These are phyloP conservation scores for Myotis yumanensis DNA, from an alignment of 2,113 vertebrate species.

Conservation along the genomic window DNA sequence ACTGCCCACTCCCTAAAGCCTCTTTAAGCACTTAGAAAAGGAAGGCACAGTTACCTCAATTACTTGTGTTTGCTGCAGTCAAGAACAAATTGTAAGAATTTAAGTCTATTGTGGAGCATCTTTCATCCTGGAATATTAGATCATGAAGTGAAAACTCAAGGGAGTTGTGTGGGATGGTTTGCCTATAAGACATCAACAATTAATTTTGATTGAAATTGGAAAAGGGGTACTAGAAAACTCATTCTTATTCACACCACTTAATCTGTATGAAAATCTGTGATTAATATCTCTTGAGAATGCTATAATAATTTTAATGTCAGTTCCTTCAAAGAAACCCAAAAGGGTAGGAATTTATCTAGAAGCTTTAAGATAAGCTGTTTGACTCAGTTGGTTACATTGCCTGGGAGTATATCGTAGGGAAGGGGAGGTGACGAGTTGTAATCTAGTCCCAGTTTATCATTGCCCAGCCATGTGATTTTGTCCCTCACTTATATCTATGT, in stretches of 20 bases:
- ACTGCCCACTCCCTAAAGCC: background rate
- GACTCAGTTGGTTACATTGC: background rate
- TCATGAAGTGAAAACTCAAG: background rate
- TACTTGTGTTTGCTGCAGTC: constrained; percentile 21
- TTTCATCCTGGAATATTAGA: constrained; percentile 36
- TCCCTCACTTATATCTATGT: background rate
- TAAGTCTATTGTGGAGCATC: background rate
- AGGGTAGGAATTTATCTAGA: background rate
- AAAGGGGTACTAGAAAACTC: background rate
- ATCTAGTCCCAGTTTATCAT: background rate
- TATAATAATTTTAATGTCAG: background rate
- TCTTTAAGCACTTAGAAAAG: background rate
- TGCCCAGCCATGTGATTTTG: background rate
- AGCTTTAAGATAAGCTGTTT: background rate
- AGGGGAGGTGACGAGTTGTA: background rate
- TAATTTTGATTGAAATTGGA: constrained; percentile 36
- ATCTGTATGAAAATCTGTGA: background rate
- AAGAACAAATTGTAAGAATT: background rate
- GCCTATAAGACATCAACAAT: background rate
- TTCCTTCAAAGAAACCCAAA: background rate
- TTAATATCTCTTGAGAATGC: constrained; percentile 5
- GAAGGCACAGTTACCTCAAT: background rate
- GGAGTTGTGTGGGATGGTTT: background rate
- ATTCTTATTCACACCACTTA: background rate
- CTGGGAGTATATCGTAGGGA: background rate